These are phyloP conservation scores for Anguilla pacifica DNA, from an alignment of 2,797 vertebrate species.

Conservation along the genomic window DNA sequence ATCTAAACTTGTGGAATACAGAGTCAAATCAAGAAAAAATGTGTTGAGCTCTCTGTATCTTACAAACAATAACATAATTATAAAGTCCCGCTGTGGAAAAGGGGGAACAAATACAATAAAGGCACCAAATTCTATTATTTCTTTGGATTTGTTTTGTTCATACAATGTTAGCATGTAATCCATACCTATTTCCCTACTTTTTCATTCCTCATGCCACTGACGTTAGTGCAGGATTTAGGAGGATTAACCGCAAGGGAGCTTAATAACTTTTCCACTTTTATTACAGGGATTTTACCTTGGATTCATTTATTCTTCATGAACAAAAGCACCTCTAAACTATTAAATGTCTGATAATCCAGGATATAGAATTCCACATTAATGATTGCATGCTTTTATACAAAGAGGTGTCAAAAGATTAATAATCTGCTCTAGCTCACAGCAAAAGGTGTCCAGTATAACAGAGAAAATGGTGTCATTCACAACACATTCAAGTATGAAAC, in stretches of 20 bases:
- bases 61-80: too few relatives aligned
- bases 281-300: constrained; percentile 6
- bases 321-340: constrained; percentile 19
- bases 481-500: not conserved
- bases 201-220: not conserved
- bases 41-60: too few relatives aligned
- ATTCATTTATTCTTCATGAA: constrained; percentile 14
- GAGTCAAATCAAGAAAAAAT: too few relatives aligned
- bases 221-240: not conserved
- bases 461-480: not conserved
- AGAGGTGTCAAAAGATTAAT: constrained; percentile 10
- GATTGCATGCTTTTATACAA: not conserved
- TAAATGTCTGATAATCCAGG: constrained; percentile 10
- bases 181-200: constrained; percentile 1
- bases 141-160: not conserved
- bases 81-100: not conserved
- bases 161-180: constrained; percentile 11
- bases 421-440: not conserved
- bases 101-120: not conserved
- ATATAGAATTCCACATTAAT: constrained; percentile 5
- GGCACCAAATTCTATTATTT: not conserved
- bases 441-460: not conserved
- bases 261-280: constrained; percentile 15
- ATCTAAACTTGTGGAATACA: too few relatives aligned
- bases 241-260: constrained; percentile 1